These are phyloP conservation scores for Dynastes tityus DNA, from an alignment of 2,888 invertebrate genomes.

Conservation along the genomic window DNA sequence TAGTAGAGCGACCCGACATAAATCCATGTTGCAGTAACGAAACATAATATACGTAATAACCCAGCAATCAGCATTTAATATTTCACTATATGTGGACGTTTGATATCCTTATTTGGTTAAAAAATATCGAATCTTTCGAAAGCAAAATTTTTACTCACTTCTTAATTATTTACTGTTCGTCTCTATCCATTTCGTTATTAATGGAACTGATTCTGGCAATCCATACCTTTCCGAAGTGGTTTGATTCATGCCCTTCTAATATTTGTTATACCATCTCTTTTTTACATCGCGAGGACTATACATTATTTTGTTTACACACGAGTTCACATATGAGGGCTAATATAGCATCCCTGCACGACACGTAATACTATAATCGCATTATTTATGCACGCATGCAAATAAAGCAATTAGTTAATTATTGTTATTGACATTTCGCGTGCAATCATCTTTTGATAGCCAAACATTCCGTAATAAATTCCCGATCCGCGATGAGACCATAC, in stretches of 20 bases:
- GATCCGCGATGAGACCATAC: slow-evolving; percentile 37
- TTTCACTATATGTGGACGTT: too few species aligned
- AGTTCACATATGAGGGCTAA: slow-evolving; percentile 12
- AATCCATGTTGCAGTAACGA: too few species aligned
- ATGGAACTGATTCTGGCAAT: background rate
- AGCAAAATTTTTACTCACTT: too few species aligned
- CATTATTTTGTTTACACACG: slow-evolving; percentile 28
- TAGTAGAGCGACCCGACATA: too few species aligned
- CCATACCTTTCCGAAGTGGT: background rate
- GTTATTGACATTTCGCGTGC: slow-evolving; percentile 71
- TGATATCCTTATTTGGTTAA: too few species aligned
- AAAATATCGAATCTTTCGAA: too few species aligned
- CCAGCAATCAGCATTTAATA: too few species aligned
- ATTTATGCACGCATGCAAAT: slow-evolving; percentile 64
- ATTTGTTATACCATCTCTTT: slow-evolving; percentile 18
- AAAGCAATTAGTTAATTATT: slow-evolving; percentile 70
- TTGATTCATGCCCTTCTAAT: background rate
- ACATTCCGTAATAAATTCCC: slow-evolving; percentile 58
- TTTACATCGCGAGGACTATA: slow-evolving; percentile 1
- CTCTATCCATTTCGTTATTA: too few species aligned
- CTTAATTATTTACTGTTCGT: too few species aligned
- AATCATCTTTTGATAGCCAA: slow-evolving; percentile 51
- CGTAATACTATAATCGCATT: slow-evolving; percentile 46
- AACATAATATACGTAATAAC: too few species aligned
- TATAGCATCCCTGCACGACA: slow-evolving; percentile 32